Evolutionary conservation across 2,888 invertebrate species (phyloP).

Genomic region (Leucoptera coffeella): DNA sequence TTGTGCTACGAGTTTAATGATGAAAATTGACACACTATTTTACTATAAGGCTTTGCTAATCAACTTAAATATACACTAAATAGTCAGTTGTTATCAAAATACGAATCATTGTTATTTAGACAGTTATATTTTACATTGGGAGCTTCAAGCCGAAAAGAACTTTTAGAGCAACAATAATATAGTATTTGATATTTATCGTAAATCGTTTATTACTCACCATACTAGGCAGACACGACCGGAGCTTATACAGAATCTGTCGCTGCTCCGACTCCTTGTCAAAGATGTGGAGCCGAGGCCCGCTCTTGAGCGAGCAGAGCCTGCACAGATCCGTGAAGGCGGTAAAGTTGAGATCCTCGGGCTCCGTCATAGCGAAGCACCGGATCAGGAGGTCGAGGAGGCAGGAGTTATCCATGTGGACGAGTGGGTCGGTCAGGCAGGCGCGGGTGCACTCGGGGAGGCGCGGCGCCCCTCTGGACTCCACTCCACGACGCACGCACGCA

Average conservation of each 20-base stretch:
- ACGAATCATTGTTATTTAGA: no score
- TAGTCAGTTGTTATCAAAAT: no score
- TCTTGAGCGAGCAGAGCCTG: constrained; percentile 63
- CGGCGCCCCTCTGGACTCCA: constrained; percentile 1
- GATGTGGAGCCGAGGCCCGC: constrained; percentile 62
- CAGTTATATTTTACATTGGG: no score
- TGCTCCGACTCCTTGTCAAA: constrained; percentile 69
- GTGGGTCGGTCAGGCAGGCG: constrained; percentile 35
- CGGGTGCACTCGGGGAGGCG: constrained; percentile 17
- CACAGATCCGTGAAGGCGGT: constrained; percentile 64
- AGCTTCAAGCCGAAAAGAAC: no score
- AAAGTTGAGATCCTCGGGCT: constrained; percentile 64
- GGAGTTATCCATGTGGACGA: constrained; percentile 48
- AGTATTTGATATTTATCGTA: no score
- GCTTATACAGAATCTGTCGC: constrained; percentile 62
- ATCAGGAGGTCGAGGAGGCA: constrained; percentile 55
- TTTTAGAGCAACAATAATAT: no score
- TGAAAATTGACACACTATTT: no score
- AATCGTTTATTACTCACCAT: constrained; percentile 62
- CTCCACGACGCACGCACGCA: no score
- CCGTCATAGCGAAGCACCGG: constrained; percentile 56
- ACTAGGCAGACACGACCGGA: constrained; percentile 62
- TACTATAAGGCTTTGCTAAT: no score
- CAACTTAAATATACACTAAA: no score
- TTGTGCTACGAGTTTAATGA: no score